Conservation (phyloP, 1,140 invertebrate species). For the Zaprionus capensis region DNA sequence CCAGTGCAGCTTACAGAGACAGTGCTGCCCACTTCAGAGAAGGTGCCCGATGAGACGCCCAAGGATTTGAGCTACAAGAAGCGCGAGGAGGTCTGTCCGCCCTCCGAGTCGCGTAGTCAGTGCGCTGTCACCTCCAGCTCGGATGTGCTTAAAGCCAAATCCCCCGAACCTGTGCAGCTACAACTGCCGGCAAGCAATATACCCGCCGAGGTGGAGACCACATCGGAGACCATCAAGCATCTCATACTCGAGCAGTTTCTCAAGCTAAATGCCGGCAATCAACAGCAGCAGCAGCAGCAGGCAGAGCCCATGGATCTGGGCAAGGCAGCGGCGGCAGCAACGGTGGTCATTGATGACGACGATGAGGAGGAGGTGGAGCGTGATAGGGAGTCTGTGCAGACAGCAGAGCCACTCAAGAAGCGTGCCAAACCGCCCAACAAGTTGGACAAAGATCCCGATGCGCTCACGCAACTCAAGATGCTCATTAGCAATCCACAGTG, state of each 20-base stretch:
- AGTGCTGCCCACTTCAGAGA: slow-evolving; percentile 18
- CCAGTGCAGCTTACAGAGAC: not conserved
- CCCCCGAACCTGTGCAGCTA: slow-evolving; percentile 57
- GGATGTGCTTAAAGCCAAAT: slow-evolving; percentile 67
- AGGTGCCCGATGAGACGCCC: slow-evolving; percentile 85
- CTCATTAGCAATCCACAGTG: slow-evolving; percentile 89
- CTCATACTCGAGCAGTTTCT: slow-evolving; percentile 81
- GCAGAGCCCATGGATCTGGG: slow-evolving; percentile 88
- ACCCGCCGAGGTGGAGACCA: slow-evolving; percentile 73
- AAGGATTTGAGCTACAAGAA: slow-evolving; percentile 86
- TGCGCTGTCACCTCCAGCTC: slow-evolving; percentile 80
- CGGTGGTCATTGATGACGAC: slow-evolving; percentile 73
- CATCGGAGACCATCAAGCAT: slow-evolving; percentile 81
- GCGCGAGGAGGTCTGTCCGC: slow-evolving; percentile 79
- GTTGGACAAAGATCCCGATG: slow-evolving; percentile 86
- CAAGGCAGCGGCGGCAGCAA: slow-evolving; percentile 69
- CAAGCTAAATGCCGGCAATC: slow-evolving; percentile 67
- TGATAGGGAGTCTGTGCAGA: slow-evolving; percentile 58
- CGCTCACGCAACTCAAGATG: slow-evolving; percentile 89
- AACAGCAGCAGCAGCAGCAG: slow-evolving; percentile 75
- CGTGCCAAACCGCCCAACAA: slow-evolving; percentile 75
- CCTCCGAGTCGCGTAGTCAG: slow-evolving; percentile 78
- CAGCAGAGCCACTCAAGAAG: slow-evolving; percentile 86
- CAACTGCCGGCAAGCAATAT: slow-evolving; percentile 67
- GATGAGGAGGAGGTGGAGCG: slow-evolving; percentile 85